Evolutionary conservation across 2,888 invertebrate species (phyloP).

Genomic region (Periphyllus acericola): DNA sequence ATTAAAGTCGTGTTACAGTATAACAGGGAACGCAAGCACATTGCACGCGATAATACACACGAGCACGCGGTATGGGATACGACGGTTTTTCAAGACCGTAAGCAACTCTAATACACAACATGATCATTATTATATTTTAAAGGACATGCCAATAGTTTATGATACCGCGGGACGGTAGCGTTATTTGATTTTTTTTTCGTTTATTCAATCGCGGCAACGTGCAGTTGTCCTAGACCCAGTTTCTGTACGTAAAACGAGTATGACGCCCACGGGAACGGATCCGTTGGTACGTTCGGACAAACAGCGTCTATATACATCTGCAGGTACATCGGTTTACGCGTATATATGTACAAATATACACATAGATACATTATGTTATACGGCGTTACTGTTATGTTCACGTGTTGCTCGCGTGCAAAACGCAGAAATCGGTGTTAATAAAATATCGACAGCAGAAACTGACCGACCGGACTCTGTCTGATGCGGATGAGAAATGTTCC

Average conservation of each 20-base stretch:
- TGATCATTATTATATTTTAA: too few relatives aligned
- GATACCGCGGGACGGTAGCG: background rate
- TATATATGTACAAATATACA: background rate
- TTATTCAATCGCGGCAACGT: too few relatives aligned
- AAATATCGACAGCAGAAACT: background rate
- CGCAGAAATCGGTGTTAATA: slow-evolving; percentile 24
- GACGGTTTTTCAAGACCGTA: too few relatives aligned
- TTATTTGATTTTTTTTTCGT: slow-evolving; percentile 6
- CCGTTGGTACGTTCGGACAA: background rate
- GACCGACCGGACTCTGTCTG: slow-evolving; percentile 9
- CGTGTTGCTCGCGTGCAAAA: too few relatives aligned
- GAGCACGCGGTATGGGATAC: too few relatives aligned
- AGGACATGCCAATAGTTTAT: too few relatives aligned
- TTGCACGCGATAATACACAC: too few relatives aligned
- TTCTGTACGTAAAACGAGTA: slow-evolving; percentile 5
- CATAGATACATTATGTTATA: background rate
- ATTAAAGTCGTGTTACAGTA: too few relatives aligned
- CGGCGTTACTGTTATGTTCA: background rate
- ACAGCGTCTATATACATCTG: too few relatives aligned
- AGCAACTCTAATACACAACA: too few relatives aligned
- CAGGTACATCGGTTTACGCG: too few relatives aligned
- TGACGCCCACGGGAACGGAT: slow-evolving; percentile 19
- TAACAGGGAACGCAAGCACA: too few relatives aligned
- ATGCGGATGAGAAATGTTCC: slow-evolving; percentile 1
- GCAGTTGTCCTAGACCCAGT: slow-evolving; percentile 7